A percentile compares a stretch with the other conserved stretches of the same genome.
These are phyloP conservation scores for Sanderia malayensis DNA, from an alignment of 30 jellyfish, hydroid and myxozoan species.

Conservation along the genomic window DNA sequence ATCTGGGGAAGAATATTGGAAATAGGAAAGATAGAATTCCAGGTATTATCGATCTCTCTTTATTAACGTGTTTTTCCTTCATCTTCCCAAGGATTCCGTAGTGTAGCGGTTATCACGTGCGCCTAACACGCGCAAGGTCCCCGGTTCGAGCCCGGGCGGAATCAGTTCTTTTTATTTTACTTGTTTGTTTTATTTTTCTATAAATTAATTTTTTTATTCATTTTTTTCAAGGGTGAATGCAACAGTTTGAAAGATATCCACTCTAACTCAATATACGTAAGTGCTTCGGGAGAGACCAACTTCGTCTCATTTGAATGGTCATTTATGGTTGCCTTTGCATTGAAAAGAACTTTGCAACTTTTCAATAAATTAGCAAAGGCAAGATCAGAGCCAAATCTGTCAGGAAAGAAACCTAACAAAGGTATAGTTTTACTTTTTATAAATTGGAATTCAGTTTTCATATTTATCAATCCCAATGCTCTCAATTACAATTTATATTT, in stretches of 20 bases:
- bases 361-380: neutral
- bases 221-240: neutral
- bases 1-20: constrained; percentile 86
- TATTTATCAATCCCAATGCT: no score
- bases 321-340: constrained; percentile 19
- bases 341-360: neutral
- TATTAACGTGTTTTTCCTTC: neutral
- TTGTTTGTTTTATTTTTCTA: no score
- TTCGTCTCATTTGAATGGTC: constrained; percentile 42
- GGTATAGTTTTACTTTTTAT: no score
- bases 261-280: neutral
- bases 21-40: constrained; percentile 59
- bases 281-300: neutral
- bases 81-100: constrained; percentile 2
- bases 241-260: neutral
- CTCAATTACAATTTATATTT: no score
- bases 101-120: no score
- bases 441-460: no score
- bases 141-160: constrained; percentile 11
- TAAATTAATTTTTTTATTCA: neutral
- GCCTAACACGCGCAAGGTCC: no score
- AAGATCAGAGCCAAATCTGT: neutral
- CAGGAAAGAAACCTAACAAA: neutral
- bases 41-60: constrained; percentile 27
- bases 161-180: neutral